Evolutionary conservation across 1,140 invertebrate genomes (phyloP).

Genomic region (Bombus pascuorum): DNA sequence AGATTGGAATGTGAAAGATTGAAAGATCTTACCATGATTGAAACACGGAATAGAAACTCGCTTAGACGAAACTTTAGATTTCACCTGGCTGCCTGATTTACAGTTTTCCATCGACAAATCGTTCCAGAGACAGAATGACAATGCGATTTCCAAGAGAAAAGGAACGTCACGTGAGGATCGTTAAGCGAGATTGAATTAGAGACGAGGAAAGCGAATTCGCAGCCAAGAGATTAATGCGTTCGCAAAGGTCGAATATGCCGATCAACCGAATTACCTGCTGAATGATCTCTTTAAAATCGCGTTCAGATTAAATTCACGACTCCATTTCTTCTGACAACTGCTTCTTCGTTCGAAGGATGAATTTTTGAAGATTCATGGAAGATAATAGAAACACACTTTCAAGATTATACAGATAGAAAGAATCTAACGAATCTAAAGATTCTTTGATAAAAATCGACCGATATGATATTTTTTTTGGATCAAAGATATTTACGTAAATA

Average conservation of each 20-base stretch:
- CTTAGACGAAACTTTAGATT: neutral
- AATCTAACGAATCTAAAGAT: neutral
- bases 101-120: neutral
- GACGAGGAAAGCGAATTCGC: neutral
- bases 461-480: neutral
- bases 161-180: too few species aligned
- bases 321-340: neutral
- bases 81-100: neutral
- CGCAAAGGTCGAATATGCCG: neutral
- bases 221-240: neutral
- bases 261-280: neutral
- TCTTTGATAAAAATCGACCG: neutral
- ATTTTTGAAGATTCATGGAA: neutral
- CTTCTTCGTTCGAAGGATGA: neutral
- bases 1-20: too few species aligned
- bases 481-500: too few species aligned
- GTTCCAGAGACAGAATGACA: neutral
- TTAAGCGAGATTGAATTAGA: neutral
- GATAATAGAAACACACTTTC: neutral
- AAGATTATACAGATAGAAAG: neutral
- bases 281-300: constrained; percentile 4
- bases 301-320: neutral
- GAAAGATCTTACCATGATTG: too few species aligned
- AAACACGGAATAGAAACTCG: too few species aligned
- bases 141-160: neutral